Conservation (phyloP, 23 tunicate genomes). For the Aplidium turbinatum region DNA sequence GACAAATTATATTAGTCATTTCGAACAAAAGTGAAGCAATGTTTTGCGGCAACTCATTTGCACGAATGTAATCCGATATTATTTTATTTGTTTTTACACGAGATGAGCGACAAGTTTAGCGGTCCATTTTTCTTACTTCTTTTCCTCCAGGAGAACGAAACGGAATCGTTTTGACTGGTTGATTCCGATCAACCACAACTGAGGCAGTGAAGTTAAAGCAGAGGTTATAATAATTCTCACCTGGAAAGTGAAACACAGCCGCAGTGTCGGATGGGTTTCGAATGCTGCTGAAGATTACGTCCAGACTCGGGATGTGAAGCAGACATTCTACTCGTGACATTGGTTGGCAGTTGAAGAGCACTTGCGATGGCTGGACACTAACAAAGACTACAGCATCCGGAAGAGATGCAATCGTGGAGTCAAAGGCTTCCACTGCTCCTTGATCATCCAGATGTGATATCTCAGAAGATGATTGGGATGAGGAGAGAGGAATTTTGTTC, state of each 20-base stretch:
- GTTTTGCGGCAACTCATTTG: too few species aligned
- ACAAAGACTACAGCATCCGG: constrained; percentile 92
- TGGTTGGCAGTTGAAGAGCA: constrained; percentile 91
- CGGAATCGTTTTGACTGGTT: too few species aligned
- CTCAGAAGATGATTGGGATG: background rate
- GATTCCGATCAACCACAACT: too few species aligned
- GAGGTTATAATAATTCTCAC: too few species aligned
- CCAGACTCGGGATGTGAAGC: constrained; percentile 85
- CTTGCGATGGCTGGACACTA: constrained; percentile 85
- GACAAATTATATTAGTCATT: too few species aligned
- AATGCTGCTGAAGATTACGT: constrained; percentile 80
- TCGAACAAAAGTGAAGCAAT: too few species aligned
- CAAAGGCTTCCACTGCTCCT: constrained; percentile 58
- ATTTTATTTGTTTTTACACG: too few species aligned
- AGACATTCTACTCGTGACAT: constrained; percentile 95
- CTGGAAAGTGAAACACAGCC: constrained; percentile 25
- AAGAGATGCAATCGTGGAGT: constrained; percentile 75
- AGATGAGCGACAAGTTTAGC: too few species aligned
- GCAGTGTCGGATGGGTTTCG: constrained; percentile 16
- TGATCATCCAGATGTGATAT: background rate
- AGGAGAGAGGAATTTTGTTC: constrained; percentile 34
- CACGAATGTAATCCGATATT: too few species aligned
- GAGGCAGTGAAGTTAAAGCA: too few species aligned
- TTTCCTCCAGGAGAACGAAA: too few species aligned
- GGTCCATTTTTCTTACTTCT: too few species aligned